Percentiles rank a stretch among this genome's conserved stretches.
These are phyloP conservation scores for Toxotes jaculatrix DNA, from an alignment of 2,113 vertebrate species.

Conservation along the genomic window DNA sequence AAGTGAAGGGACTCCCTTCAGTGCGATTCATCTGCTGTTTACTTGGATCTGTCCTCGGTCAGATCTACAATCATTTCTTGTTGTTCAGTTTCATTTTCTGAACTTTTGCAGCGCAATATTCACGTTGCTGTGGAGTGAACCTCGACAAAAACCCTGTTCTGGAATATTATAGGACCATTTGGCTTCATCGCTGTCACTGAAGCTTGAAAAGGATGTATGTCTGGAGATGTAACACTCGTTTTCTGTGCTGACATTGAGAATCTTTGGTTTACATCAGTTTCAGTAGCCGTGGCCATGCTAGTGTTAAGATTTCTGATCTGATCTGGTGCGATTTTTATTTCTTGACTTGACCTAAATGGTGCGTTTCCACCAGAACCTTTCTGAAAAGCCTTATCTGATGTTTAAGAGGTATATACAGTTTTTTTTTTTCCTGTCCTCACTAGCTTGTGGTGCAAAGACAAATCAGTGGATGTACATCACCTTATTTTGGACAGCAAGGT, in stretches of 20 bases:
- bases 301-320: conserved; percentile 20
- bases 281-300: neutral
- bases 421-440: neutral
- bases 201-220: neutral
- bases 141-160: neutral
- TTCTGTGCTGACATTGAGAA: neutral
- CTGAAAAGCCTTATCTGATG: conserved; percentile 56
- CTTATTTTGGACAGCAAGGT: conserved; percentile 30
- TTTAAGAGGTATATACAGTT: neutral
- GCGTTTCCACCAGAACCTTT: neutral
- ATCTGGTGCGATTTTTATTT: neutral
- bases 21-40: neutral
- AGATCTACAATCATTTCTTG: neutral
- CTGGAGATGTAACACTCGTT: neutral
- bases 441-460: conserved; percentile 47
- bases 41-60: neutral
- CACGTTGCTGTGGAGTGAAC: neutral
- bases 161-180: neutral
- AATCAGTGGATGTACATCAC: conserved; percentile 47
- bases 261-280: conserved; percentile 27
- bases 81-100: neutral
- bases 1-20: too few relatives aligned
- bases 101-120: neutral
- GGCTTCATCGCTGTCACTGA: neutral
- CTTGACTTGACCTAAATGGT: neutral